A percentile compares a stretch with the other conserved stretches of the same genome.
Evolutionary conservation across 2,888 invertebrate species (phyloP).

Genomic region (Dicroscelio sp.): DNA sequence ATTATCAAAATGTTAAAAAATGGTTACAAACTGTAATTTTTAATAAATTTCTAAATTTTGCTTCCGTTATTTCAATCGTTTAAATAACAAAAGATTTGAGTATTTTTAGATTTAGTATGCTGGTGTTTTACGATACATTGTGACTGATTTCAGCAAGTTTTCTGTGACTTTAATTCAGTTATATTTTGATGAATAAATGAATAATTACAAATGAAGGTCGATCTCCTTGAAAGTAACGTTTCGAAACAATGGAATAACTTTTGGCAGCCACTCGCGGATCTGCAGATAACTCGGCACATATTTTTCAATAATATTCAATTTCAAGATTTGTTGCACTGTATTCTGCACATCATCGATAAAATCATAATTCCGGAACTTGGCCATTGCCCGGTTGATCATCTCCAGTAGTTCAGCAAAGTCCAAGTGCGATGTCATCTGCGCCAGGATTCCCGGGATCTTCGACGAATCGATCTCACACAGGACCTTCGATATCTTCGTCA

Average conservation of each 20-base stretch:
- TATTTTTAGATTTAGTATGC: too few species aligned
- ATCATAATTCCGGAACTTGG: constrained; percentile 92
- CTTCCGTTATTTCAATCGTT: too few species aligned
- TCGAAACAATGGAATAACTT: constrained; percentile 87
- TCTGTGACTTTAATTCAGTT: too few species aligned
- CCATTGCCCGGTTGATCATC: constrained; percentile 91
- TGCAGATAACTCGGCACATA: constrained; percentile 92
- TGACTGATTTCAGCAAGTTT: too few species aligned
- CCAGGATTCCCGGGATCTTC: constrained; percentile 91
- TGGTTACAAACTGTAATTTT: background rate
- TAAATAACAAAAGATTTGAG: too few species aligned
- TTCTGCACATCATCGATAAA: constrained; percentile 91
- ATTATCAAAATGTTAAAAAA: too few species aligned
- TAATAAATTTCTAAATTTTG: too few species aligned
- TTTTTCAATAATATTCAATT: constrained; percentile 91
- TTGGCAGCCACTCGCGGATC: constrained; percentile 89
- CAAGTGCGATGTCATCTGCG: constrained; percentile 91
- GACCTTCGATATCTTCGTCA: constrained; percentile 90
- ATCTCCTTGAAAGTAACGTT: constrained; percentile 88
- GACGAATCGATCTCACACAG: constrained; percentile 91
- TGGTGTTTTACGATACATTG: too few species aligned
- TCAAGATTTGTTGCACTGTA: constrained; percentile 91
- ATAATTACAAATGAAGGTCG: constrained; percentile 88
- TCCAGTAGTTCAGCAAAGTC: constrained; percentile 92
- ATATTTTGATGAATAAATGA: constrained; percentile 6